Conservation (phyloP, 2,888 invertebrate species). For the Apomyelois bistriatella region DNA sequence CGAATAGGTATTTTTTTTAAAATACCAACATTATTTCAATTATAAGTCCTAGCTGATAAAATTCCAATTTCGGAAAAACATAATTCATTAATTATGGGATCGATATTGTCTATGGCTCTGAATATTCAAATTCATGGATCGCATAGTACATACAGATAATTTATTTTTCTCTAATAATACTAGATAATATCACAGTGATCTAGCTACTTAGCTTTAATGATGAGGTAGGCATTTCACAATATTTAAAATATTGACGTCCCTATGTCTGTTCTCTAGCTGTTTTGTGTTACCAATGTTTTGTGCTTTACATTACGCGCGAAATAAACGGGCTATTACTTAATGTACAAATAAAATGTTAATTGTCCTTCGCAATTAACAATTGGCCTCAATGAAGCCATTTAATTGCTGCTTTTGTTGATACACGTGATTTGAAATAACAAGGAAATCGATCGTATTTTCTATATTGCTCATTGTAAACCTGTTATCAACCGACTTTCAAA, state of each 20-base stretch:
- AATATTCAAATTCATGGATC: no score
- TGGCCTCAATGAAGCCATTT: conserved; percentile 43
- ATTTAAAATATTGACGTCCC: background rate
- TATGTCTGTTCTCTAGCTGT: conserved; percentile 13
- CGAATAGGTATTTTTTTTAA: no score
- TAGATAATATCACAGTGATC: no score
- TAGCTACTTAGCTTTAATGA: no score
- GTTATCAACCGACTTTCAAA: background rate
- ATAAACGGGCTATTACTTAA: conserved; percentile 29
- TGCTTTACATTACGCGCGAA: conserved; percentile 23
- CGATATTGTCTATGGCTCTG: no score
- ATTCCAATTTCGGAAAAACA: no score
- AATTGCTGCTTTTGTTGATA: conserved; percentile 23
- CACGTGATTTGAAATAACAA: background rate
- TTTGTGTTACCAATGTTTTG: conserved; percentile 8
- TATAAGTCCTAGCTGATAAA: no score
- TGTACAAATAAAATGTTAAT: conserved; percentile 12
- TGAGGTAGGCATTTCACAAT: no score
- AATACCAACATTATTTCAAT: no score
- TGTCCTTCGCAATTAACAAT: conserved; percentile 44
- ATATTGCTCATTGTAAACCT: background rate
- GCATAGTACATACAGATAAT: no score
- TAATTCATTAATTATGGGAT: no score
- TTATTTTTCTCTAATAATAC: no score
- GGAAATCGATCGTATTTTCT: background rate